phyloP scores from a whole-genome alignment of 1,140 invertebrate species.

The Drusus annulatus region DNA sequence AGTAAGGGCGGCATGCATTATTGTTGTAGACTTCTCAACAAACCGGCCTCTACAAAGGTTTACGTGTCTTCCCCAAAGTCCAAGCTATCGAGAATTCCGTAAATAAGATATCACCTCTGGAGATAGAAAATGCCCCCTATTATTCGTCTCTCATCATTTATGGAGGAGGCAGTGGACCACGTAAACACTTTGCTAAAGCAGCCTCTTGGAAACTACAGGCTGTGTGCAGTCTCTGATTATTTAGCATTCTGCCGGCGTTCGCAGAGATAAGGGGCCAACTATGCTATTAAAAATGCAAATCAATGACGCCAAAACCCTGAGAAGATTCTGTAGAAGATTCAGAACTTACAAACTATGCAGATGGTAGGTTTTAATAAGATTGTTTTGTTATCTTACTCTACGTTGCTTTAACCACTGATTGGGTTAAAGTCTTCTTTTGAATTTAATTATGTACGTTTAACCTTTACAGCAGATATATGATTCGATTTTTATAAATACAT shows the following conservation, averaged over 20 bases:
- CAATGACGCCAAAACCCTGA: neutral
- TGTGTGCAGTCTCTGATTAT: neutral
- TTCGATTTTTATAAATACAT: too few species aligned
- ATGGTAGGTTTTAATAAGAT: too few species aligned
- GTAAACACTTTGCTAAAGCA: constrained; percentile 28
- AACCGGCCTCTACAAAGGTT: too few species aligned
- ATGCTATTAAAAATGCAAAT: constrained; percentile 17
- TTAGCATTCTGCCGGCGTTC: neutral
- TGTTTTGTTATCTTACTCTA: too few species aligned
- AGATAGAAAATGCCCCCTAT: constrained; percentile 10
- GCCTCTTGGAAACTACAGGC: neutral
- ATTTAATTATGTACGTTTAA: too few species aligned
- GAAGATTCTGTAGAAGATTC: neutral
- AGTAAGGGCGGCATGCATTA: too few species aligned
- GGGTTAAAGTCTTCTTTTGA: too few species aligned
- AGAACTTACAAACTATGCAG: too few species aligned
- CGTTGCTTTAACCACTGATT: too few species aligned
- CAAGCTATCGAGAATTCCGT: neutral
- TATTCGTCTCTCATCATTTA: constrained; percentile 28
- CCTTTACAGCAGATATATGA: too few species aligned
- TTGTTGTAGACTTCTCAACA: too few species aligned
- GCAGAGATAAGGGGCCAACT: neutral
- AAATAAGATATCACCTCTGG: constrained; percentile 12
- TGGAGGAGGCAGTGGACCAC: constrained; percentile 14
- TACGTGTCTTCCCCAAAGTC: neutral